These are phyloP conservation scores for Idris sp. DNA, from an alignment of 1,140 invertebrate species.

Conservation along the genomic window DNA sequence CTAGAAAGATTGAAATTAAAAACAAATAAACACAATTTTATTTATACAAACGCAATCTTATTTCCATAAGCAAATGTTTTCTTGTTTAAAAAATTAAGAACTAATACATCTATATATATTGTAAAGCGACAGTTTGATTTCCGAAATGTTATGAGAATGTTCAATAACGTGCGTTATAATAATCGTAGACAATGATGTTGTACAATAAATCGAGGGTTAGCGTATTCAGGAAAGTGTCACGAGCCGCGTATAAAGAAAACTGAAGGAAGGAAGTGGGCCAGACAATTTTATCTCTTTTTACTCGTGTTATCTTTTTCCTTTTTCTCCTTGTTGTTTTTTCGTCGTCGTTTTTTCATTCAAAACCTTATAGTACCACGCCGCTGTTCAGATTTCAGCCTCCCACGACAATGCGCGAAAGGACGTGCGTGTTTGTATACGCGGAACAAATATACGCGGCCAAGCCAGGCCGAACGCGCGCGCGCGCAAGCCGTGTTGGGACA, in stretches of 20 bases:
- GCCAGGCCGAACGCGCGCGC: slow-evolving; percentile 10
- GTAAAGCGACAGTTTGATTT: too few relatives aligned
- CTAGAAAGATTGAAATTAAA: too few relatives aligned
- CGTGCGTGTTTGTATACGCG: slow-evolving; percentile 52
- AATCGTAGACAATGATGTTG: slow-evolving; percentile 45
- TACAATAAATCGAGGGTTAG: slow-evolving; percentile 53
- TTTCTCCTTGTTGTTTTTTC: slow-evolving; percentile 50
- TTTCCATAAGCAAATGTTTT: too few relatives aligned
- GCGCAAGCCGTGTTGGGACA: slow-evolving; percentile 39
- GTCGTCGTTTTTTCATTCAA: slow-evolving; percentile 48
- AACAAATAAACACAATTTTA: too few relatives aligned
- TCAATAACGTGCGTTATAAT: slow-evolving; percentile 37
- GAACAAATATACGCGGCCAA: slow-evolving; percentile 40
- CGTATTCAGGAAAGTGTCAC: slow-evolving; percentile 61
- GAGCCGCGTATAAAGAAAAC: slow-evolving; percentile 52
- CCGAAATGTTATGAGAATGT: slow-evolving; percentile 24
- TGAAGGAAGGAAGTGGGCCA: slow-evolving; percentile 65
- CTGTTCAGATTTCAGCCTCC: slow-evolving; percentile 73
- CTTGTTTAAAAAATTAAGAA: too few relatives aligned
- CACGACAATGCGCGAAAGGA: slow-evolving; percentile 70
- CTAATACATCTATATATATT: too few relatives aligned
- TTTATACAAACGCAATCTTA: too few relatives aligned
- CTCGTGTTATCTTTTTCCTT: slow-evolving; percentile 53
- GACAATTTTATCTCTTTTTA: slow-evolving; percentile 65
- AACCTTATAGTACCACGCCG: slow-evolving; percentile 61